Evolutionary conservation across 2,888 invertebrate genomes (phyloP), one percentile per base, ranked within the genome.

Genomic region (Mesochorus sp.): DNA sequence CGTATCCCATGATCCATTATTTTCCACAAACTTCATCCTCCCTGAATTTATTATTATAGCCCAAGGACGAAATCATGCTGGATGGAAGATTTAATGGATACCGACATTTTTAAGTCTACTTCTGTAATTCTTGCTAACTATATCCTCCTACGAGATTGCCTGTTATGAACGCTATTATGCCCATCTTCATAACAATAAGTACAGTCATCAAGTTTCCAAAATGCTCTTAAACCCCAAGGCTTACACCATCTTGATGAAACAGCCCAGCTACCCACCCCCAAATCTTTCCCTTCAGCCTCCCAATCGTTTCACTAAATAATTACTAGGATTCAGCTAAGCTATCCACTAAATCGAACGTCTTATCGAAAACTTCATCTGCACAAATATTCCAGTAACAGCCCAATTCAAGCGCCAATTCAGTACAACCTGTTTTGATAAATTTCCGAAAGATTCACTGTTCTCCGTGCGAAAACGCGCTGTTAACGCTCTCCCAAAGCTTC

Each of bases 381-480:
- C n/a, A n/a, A n/a, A n/a, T n/a, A n/a, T n/a, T n/a, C n/a, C n/a
- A n/a, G n/a, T n/a, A n/a, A n/a, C n/a, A n/a, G n/a, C n/a, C n/a
- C n/a, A n/a, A n/a, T n/a, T n/a, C n/a, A n/a, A n/a, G n/a, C n/a
- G n/a, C n/a, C n/a, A n/a, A n/a, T n/a, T n/a, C n/a, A n/a, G n/a
- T n/a, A n/a, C n/a, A n/a, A n/a, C n/a, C n/a, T n/a, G n/a, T n/a
- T n/a, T n/a, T n/a, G n/a, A n/a, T n/a, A n/a, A n/a, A n/a, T n/a
- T n/a, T n/a, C n/a, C n/a, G n/a, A n/a, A n/a, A n/a, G 26, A 37
- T 37, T 39, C 2, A 39, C 19, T 8, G 6, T 14, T 74, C 19
- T 14, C 14, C 19, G 59, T 59, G 17, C n/a, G 59, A 37, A 68
- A 68, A 64, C 37, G 37, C 24, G 39, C 47, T 17, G 57, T 59